Evolutionary conservation across 2,888 invertebrate genomes (phyloP).

Genomic region (Amblyjoppa fuscipennis): DNA sequence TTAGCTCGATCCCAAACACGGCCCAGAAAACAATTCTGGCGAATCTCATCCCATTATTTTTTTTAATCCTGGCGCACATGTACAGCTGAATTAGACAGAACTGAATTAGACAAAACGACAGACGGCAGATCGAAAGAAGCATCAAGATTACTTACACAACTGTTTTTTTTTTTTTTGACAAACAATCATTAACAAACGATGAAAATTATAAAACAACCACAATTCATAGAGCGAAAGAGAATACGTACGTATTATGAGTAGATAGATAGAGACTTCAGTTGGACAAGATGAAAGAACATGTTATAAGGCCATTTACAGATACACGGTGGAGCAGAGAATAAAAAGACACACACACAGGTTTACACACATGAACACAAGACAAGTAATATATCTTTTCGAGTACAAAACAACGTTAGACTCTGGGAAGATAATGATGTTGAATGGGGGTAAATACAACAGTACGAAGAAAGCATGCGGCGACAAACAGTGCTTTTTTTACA

Average conservation of each 20-base stretch:
- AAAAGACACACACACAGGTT: slow-evolving; percentile 31
- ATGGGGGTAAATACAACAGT: background rate
- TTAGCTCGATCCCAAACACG: background rate
- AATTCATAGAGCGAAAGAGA: slow-evolving; percentile 76
- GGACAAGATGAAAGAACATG: slow-evolving; percentile 77
- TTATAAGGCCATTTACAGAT: slow-evolving; percentile 52
- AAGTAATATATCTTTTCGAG: background rate
- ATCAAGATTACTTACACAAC: slow-evolving; percentile 60
- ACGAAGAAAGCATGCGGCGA: slow-evolving; percentile 45
- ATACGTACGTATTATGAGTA: slow-evolving; percentile 83
- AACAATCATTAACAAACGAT: background rate
- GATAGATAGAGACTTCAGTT: slow-evolving; percentile 81
- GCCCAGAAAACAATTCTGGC: background rate
- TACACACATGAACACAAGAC: slow-evolving; percentile 30
- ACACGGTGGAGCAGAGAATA: slow-evolving; percentile 61
- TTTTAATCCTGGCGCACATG: background rate
- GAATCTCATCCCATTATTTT: background rate
- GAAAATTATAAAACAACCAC: slow-evolving; percentile 68
- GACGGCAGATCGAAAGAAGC: slow-evolving; percentile 46
- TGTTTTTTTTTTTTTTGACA: slow-evolving; percentile 15
- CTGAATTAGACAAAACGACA: background rate
- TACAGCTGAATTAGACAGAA: slow-evolving; percentile 9
- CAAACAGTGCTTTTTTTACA: slow-evolving; percentile 12
- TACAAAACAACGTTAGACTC: slow-evolving; percentile 13
- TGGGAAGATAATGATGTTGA: background rate